These are phyloP conservation scores for Oegoconia quadripuncta DNA, from an alignment of 2,888 invertebrate species.

Conservation along the genomic window DNA sequence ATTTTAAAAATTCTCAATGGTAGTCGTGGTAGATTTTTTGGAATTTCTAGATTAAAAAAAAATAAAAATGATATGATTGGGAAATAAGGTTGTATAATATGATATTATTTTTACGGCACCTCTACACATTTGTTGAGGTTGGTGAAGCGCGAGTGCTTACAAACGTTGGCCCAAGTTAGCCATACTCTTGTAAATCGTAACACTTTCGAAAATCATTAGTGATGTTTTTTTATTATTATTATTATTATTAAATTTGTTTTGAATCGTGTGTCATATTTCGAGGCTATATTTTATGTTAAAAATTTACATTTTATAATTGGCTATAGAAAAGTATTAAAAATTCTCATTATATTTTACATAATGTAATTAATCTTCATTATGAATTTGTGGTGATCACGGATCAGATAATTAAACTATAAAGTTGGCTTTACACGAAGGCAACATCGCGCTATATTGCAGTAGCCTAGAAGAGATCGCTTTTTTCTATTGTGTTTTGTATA, in stretches of 20 bases:
- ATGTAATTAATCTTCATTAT: neutral
- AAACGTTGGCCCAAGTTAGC: too few relatives aligned
- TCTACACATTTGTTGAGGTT: neutral
- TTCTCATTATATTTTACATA: neutral
- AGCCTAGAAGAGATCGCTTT: too few relatives aligned
- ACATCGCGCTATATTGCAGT: too few relatives aligned
- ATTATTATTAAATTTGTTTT: neutral
- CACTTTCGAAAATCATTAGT: too few relatives aligned
- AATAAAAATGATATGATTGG: conserved; percentile 17
- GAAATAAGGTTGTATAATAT: conserved; percentile 22
- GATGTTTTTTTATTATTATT: neutral
- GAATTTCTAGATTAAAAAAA: conserved; percentile 30
- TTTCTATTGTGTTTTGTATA: too few relatives aligned
- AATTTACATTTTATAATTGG: neutral
- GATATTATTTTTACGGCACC: neutral
- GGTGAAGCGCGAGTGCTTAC: too few relatives aligned
- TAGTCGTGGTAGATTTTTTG: conserved; percentile 44
- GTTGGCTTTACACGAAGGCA: too few relatives aligned
- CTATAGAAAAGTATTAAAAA: neutral
- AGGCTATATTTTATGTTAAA: conserved; percentile 21
- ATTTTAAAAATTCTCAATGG: conserved; percentile 48
- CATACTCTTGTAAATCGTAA: too few relatives aligned
- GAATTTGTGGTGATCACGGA: too few relatives aligned
- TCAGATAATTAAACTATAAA: too few relatives aligned
- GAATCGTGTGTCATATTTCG: conserved; percentile 24